A percentile compares a stretch with the other conserved stretches of the same genome.
Evolutionary conservation across 2,797 vertebrate species (phyloP).

Genomic region (Pangasius mekongensis): DNA sequence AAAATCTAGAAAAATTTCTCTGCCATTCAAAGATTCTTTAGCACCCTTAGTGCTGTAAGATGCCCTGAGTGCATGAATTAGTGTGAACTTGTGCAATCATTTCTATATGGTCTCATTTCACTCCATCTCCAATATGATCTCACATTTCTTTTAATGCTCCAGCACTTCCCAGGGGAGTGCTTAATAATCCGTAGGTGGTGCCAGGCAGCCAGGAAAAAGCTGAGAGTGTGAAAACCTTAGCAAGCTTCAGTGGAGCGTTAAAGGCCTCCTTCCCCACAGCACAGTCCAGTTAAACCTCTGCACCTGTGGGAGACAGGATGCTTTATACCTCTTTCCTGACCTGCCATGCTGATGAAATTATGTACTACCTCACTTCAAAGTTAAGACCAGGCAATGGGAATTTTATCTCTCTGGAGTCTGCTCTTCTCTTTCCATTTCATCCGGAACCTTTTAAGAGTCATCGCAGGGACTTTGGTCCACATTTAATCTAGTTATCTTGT

Average conservation of each 20-base stretch:
- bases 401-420: constrained; percentile 39
- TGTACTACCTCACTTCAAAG: constrained; percentile 28
- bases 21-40: neutral
- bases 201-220: constrained; percentile 34
- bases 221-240: constrained; percentile 47
- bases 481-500: constrained; percentile 45
- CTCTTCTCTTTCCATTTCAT: constrained; percentile 36
- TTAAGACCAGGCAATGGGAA: constrained; percentile 38
- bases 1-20: neutral
- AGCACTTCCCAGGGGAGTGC: constrained; percentile 16
- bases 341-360: constrained; percentile 41
- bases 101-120: constrained; percentile 17
- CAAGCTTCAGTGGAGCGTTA: constrained; percentile 36
- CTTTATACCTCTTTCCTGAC: constrained; percentile 36
- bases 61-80: constrained; percentile 1
- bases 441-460: constrained; percentile 48
- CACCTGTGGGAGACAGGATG: constrained; percentile 11
- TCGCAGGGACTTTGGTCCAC: constrained; percentile 8
- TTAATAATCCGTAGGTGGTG: constrained; percentile 37
- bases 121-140: constrained; percentile 22
- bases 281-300: constrained; percentile 22
- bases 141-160: constrained; percentile 33
- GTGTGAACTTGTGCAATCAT: constrained; percentile 26
- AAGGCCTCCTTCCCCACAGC: constrained; percentile 24
- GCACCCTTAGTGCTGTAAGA: neutral